These are phyloP conservation scores for Petrocephalus schoutedeni DNA, from an alignment of 2,797 vertebrate genomes.

Conservation along the genomic window DNA sequence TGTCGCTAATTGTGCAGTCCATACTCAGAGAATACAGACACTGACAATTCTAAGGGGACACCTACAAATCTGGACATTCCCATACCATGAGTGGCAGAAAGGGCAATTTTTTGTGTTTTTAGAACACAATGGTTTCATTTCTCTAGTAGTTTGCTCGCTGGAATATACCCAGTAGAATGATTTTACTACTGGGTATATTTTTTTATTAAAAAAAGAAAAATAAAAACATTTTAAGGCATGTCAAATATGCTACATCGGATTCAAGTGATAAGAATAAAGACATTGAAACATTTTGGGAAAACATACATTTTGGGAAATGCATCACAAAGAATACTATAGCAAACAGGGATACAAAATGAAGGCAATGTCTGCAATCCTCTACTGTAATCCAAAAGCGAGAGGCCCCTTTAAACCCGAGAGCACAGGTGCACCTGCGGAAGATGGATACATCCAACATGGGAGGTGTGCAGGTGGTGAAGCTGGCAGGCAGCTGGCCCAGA, in stretches of 20 bases:
- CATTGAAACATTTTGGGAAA: neutral
- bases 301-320: neutral
- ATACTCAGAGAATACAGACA: neutral
- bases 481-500: conserved; percentile 13
- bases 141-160: neutral
- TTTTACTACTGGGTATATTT: neutral
- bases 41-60: neutral
- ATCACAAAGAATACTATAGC: neutral
- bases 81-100: neutral
- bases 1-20: neutral
- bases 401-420: neutral
- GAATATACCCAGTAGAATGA: neutral
- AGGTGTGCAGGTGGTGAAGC: conserved; percentile 5
- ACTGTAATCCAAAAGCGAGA: neutral
- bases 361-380: neutral
- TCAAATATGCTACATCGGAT: neutral
- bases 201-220: too few relatives aligned
- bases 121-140: neutral
- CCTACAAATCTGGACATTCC: neutral
- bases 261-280: neutral
- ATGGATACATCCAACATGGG: conserved; percentile 17
- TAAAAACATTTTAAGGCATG: too few relatives aligned
- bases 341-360: neutral
- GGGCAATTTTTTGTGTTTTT: neutral
- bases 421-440: neutral